Evolutionary conservation across 2,888 invertebrate species (phyloP), one percentile per base, ranked within the genome.

Genomic region (Sarcophaga rosellei): DNA sequence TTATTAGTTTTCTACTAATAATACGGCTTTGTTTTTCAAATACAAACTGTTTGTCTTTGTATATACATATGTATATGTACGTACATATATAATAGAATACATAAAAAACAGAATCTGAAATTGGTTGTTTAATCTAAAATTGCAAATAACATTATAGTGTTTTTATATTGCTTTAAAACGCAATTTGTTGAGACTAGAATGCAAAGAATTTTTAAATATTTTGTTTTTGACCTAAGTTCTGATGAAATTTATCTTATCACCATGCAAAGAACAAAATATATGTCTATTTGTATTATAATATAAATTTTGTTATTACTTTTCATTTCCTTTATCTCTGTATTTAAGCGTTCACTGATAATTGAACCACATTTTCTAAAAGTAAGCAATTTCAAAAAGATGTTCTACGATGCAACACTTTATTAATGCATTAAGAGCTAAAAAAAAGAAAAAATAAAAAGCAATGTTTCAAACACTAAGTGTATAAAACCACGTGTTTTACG

Each of bases 171-270:
- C 35, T 45, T 66, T 66, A 76, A 35, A 47, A 77, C 77, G 76
- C 61, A 72, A 66, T 82, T 59, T 66, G 66, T 62, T 53, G 21
- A 25, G 23, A 69, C 20, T 11, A 15, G 20, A 73, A 62, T 47
- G 62, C 45, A 74, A 47, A 47, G 5, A 21, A n/a, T 74, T 23
- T 23, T 5, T 5, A 47, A 61, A 20, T 21, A 75, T 44, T 53
- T 62, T 59, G n/a, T 62, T 47, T 69, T 68, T 77, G 61, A 53
- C 59, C 47, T 44, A 68, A 57, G 62, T 53, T 35, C 45, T 63
- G 25, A 65, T 12, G 20, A 76, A 21, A 73, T 73, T 62, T 77
- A 78, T 79, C 83, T 84, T 84, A 84, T 84, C 83, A 69, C 69
- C 47, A 62, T 35, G 78, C 73, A 15, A 47, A 53, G 57, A 61